These are phyloP conservation scores for Petaurus breviceps DNA, from an alignment of 2,113 vertebrate genomes.

Conservation along the genomic window DNA sequence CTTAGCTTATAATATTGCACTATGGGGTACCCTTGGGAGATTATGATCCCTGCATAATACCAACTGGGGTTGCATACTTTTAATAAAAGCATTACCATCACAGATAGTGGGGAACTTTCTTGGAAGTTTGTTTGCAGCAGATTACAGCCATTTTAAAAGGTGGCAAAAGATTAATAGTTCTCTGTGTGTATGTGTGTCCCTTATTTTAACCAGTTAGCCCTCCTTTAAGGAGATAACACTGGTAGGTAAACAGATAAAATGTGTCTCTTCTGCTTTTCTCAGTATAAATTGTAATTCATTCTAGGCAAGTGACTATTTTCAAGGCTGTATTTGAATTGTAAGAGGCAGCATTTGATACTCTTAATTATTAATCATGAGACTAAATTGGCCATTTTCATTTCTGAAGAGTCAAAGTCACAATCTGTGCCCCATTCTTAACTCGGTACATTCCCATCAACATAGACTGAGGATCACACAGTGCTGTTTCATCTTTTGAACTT, in stretches of 20 bases:
- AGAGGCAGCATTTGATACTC: constrained; percentile 16
- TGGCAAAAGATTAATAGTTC: neutral
- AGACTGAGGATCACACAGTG: neutral
- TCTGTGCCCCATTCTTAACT: constrained; percentile 11
- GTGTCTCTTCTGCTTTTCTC: constrained; percentile 31
- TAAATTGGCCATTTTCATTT: constrained; percentile 25
- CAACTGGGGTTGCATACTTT: constrained; percentile 15
- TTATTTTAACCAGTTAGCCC: neutral
- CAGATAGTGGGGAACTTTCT: neutral
- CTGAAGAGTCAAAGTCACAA: constrained; percentile 13
- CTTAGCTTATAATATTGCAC: constrained; percentile 50
- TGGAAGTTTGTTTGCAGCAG: constrained; percentile 22
- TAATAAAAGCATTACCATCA: constrained; percentile 41
- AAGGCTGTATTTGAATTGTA: constrained; percentile 40
- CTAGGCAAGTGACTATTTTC: constrained; percentile 36
- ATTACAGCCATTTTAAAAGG: constrained; percentile 7
- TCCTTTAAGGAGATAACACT: neutral
- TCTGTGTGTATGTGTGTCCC: neutral
- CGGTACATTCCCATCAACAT: neutral
- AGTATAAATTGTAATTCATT: constrained; percentile 59
- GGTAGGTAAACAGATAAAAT: constrained; percentile 45
- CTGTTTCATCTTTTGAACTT: constrained; percentile 14
- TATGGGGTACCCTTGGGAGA: constrained; percentile 37
- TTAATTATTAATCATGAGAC: constrained; percentile 42
- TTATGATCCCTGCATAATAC: constrained; percentile 47